phyloP scores from a whole-genome alignment of 92 coral and sea anemone genomes.

The Umimayanthus kanabou region DNA sequence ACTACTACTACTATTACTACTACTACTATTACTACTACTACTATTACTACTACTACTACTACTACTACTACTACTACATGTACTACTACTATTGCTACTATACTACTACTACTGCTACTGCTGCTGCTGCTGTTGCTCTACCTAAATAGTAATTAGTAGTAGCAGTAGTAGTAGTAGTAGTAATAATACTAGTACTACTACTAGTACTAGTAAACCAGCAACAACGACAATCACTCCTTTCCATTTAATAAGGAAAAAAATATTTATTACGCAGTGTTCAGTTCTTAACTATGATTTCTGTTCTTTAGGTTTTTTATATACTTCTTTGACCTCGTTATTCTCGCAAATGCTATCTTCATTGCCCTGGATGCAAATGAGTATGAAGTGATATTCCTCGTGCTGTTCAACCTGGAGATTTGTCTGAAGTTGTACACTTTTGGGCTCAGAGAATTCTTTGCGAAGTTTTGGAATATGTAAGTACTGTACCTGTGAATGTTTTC shows the following conservation, averaged over 20 bases:
- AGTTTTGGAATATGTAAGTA: conserved; percentile 93
- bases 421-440: conserved; percentile 90
- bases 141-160: too few relatives aligned
- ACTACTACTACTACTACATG: too few relatives aligned
- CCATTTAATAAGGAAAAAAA: too few relatives aligned
- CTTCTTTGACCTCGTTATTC: conserved; percentile 92
- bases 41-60: too few relatives aligned
- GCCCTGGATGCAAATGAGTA: conserved; percentile 80
- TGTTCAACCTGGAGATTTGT: conserved; percentile 88
- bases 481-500: neutral
- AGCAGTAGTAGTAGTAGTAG: neutral
- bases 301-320: conserved; percentile 78
- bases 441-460: conserved; percentile 75
- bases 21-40: too few relatives aligned
- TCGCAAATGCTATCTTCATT: conserved; percentile 91
- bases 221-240: too few relatives aligned
- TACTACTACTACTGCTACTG: too few relatives aligned
- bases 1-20: too few relatives aligned
- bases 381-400: conserved; percentile 74
- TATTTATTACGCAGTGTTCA: neutral
- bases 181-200: neutral
- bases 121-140: too few relatives aligned
- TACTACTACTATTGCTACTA: too few relatives aligned
- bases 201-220: neutral
- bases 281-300: neutral